Evolutionary conservation across 2,888 invertebrate genomes (phyloP).

Genomic region (Phoronis australis): DNA sequence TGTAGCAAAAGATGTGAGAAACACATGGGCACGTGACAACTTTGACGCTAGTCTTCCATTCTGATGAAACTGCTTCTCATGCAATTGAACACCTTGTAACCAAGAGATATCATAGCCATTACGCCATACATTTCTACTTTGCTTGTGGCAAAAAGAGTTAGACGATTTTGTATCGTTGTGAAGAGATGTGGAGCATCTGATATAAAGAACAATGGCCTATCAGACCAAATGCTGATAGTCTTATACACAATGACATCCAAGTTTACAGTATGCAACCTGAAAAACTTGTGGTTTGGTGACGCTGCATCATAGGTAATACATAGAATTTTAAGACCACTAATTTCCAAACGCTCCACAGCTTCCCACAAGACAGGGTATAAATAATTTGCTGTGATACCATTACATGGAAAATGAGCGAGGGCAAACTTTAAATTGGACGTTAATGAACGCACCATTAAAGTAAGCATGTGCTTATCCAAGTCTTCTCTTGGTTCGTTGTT

Average conservation of each 20-base stretch:
- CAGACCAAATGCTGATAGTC: neutral
- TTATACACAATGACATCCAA: neutral
- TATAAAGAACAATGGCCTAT: slow-evolving; percentile 6
- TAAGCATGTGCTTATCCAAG: neutral
- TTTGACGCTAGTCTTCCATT: slow-evolving; percentile 11
- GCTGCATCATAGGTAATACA: neutral
- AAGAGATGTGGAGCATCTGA: slow-evolving; percentile 13
- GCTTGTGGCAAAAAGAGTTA: slow-evolving; percentile 6
- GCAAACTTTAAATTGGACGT: neutral
- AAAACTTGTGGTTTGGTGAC: neutral
- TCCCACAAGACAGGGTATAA: neutral
- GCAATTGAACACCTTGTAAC: slow-evolving; percentile 8
- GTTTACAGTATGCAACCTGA: neutral
- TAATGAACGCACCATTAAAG: neutral
- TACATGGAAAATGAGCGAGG: neutral
- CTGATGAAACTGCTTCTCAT: slow-evolving; percentile 8
- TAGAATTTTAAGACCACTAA: neutral
- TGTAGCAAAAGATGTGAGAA: slow-evolving; percentile 3
- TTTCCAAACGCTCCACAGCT: neutral
- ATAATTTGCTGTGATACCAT: neutral
- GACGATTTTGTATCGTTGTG: slow-evolving; percentile 12
- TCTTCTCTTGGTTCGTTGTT: neutral
- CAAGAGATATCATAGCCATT: slow-evolving; percentile 11
- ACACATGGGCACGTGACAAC: slow-evolving; percentile 9
- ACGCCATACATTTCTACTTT: slow-evolving; percentile 8